phyloP scores from a whole-genome alignment of 2,113 vertebrate genomes.

The Macquaria australasica region DNA sequence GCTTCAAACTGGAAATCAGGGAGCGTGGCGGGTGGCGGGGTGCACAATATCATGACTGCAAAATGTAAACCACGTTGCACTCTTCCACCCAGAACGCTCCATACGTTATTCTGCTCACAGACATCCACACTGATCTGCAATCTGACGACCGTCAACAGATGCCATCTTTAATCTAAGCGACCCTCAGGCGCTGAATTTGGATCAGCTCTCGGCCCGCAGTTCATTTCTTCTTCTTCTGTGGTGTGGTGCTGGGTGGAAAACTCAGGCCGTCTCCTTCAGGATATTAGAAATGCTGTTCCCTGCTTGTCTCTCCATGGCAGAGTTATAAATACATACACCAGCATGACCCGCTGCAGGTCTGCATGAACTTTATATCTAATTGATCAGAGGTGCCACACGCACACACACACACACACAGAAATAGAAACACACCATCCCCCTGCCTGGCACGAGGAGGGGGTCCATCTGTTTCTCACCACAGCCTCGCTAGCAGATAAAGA shows the following conservation, averaged over 20 bases:
- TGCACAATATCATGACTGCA: not conserved
- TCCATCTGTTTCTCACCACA: conserved; percentile 71
- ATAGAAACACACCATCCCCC: conserved; percentile 24
- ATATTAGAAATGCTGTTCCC: conserved; percentile 52
- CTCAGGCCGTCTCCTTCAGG: conserved; percentile 35
- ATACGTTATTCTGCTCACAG: conserved; percentile 4
- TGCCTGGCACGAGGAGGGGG: conserved; percentile 46
- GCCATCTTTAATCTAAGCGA: conserved; percentile 52
- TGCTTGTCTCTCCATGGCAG: conserved; percentile 23
- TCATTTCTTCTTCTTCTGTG: conserved; percentile 47
- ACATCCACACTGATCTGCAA: conserved; percentile 24
- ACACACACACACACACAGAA: conserved; percentile 22
- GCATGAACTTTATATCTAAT: conserved; percentile 74
- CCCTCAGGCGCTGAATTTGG: conserved; percentile 10
- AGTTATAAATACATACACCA: conserved; percentile 42
- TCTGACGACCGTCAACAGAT: conserved; percentile 20
- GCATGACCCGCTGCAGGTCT: conserved; percentile 46
- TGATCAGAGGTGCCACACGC: conserved; percentile 56
- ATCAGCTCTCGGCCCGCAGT: conserved; percentile 5
- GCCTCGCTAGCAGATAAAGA: conserved; percentile 54
- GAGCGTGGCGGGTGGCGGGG: not conserved
- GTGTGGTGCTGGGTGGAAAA: not conserved
- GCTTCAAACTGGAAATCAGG: conserved; percentile 1
- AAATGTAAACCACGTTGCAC: not conserved
- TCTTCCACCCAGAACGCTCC: not conserved